Conservation (phyloP, 2,797 vertebrate species). For the Limnodromus scolopaceus region DNA sequence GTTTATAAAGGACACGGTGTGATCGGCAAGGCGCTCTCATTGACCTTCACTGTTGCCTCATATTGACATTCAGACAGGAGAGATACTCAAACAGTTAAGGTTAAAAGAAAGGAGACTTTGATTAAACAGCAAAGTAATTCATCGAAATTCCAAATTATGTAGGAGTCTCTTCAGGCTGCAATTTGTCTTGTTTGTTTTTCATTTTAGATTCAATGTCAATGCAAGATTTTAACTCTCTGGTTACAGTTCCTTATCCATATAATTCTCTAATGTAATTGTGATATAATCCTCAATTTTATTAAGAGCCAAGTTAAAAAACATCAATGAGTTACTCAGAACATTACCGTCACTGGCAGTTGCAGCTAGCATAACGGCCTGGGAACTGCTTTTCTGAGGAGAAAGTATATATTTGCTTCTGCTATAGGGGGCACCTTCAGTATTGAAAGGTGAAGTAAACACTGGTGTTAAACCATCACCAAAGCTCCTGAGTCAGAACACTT, state of each 20-base stretch:
- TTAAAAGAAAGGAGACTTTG: conserved; percentile 65
- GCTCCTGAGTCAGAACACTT: background rate
- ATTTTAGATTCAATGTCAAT: conserved; percentile 52
- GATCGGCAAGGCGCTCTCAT: background rate
- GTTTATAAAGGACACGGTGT: background rate
- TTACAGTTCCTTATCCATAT: conserved; percentile 8
- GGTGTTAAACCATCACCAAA: background rate
- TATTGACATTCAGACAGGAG: conserved; percentile 56
- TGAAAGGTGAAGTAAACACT: background rate
- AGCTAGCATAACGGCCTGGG: background rate
- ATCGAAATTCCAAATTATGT: conserved; percentile 59
- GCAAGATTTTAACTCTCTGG: conserved; percentile 45
- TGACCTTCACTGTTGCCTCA: conserved; percentile 57
- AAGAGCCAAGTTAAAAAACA: background rate
- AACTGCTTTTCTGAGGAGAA: background rate
- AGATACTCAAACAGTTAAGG: conserved; percentile 51
- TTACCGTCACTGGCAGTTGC: background rate
- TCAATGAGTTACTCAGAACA: background rate
- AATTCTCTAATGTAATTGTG: conserved; percentile 31
- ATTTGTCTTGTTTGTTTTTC: conserved; percentile 56
- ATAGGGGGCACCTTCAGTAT: background rate
- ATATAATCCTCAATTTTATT: conserved; percentile 32
- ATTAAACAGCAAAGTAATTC: conserved; percentile 68
- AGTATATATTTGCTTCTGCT: background rate
- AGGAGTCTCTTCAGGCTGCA: background rate